These are phyloP conservation scores for Himalopsyche anomala DNA, from an alignment of 2,888 invertebrate genomes.

Conservation along the genomic window DNA sequence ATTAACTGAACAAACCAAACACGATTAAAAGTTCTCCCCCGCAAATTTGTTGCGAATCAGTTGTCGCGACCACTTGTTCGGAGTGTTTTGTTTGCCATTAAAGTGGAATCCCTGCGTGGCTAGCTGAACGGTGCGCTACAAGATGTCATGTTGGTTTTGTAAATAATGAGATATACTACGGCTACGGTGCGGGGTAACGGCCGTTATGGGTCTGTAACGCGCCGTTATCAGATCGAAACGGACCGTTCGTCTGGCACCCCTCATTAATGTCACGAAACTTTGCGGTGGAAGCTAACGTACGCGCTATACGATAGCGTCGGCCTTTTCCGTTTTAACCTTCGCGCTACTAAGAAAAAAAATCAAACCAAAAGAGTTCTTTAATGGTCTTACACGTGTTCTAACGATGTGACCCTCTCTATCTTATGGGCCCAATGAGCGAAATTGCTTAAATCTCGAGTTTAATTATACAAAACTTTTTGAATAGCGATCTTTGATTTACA, in stretches of 20 bases:
- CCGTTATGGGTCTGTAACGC: constrained; percentile 49
- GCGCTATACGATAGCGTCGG: neutral
- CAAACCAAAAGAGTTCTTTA: constrained; percentile 3
- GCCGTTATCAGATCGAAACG: constrained; percentile 53
- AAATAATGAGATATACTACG: constrained; percentile 52
- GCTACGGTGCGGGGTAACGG: constrained; percentile 44
- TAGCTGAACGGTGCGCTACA: constrained; percentile 3
- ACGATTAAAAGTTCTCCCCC: constrained; percentile 18
- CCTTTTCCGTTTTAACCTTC: constrained; percentile 27
- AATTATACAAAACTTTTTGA: too few relatives aligned
- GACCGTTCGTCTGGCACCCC: constrained; percentile 45
- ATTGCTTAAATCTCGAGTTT: too few relatives aligned
- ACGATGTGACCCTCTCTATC: neutral
- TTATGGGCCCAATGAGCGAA: neutral
- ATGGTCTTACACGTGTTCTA: neutral
- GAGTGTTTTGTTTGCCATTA: constrained; percentile 34
- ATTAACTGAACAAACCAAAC: constrained; percentile 34
- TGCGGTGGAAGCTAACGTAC: constrained; percentile 45
- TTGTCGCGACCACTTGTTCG: constrained; percentile 24
- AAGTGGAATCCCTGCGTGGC: constrained; percentile 17
- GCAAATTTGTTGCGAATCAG: constrained; percentile 34
- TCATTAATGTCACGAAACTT: constrained; percentile 49
- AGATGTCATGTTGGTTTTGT: constrained; percentile 26
- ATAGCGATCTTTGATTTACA: too few relatives aligned
- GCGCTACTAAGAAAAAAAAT: constrained; percentile 7